Conservation (phyloP, 2,888 invertebrate genomes). For the Euclidia mi region DNA sequence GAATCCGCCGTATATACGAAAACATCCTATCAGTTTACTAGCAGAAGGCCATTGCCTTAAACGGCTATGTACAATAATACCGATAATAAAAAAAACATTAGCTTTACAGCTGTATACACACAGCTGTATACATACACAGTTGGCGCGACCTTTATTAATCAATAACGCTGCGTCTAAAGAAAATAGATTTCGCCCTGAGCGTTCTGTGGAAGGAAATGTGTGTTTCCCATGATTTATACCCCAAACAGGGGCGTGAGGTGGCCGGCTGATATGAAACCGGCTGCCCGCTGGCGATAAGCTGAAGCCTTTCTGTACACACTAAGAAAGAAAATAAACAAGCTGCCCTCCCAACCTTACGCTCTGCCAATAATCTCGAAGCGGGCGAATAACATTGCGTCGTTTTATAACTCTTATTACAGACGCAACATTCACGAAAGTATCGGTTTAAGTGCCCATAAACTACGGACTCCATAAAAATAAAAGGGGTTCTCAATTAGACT, state of each 20-base stretch:
- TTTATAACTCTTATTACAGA: slow-evolving; percentile 59
- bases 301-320: slow-evolving; percentile 78
- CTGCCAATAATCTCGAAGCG: slow-evolving; percentile 75
- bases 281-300: slow-evolving; percentile 87
- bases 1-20: not conserved
- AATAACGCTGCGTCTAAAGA: slow-evolving; percentile 72
- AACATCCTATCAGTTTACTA: slow-evolving; percentile 2
- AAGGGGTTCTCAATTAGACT: slow-evolving; percentile 63
- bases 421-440: slow-evolving; percentile 64
- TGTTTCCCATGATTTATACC: slow-evolving; percentile 88
- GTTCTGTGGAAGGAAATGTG: slow-evolving; percentile 87
- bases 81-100: slow-evolving; percentile 38
- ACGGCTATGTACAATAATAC: slow-evolving; percentile 25
- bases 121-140: no score
- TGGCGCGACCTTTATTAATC: slow-evolving; percentile 67
- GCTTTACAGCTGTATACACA: slow-evolving; percentile 33
- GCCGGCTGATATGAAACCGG: slow-evolving; percentile 75
- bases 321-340: slow-evolving; percentile 88
- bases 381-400: slow-evolving; percentile 64
- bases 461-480: slow-evolving; percentile 59
- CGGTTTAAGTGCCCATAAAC: slow-evolving; percentile 68
- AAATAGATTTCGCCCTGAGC: slow-evolving; percentile 80
- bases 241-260: slow-evolving; percentile 81
- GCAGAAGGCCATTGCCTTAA: not conserved
- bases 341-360: slow-evolving; percentile 76